Conservation (phyloP, 2,797 vertebrate species). For the Thamnophis elegans region DNA sequence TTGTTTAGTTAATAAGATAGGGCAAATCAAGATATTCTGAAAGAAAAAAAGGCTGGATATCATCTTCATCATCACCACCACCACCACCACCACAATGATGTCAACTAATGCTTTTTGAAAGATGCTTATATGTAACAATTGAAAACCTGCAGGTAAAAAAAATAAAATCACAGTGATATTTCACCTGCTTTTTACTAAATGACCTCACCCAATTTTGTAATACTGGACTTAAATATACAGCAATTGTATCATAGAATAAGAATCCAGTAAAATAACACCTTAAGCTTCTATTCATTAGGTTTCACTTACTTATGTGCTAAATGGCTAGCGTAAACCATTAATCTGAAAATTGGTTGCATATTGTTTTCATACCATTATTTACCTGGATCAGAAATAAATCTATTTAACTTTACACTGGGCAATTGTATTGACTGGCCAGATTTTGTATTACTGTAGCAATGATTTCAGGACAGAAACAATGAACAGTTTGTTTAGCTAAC, state of each 20-base stretch:
- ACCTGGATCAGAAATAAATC: slow-evolving; percentile 2
- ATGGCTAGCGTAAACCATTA: background rate
- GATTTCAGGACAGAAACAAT: slow-evolving; percentile 12
- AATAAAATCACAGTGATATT: background rate
- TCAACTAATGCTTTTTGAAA: background rate
- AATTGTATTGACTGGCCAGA: background rate
- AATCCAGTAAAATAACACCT: background rate
- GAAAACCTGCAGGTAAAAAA: background rate
- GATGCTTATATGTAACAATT: background rate
- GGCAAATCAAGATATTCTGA: background rate
- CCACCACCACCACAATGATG: background rate
- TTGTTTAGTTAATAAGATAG: background rate
- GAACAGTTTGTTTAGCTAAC: slow-evolving; percentile 3
- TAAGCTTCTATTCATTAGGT: background rate
- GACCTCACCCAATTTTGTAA: background rate
- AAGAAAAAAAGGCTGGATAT: background rate
- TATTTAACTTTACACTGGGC: background rate
- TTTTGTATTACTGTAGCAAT: background rate
- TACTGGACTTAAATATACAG: background rate
- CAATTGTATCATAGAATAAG: background rate
- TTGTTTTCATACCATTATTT: background rate
- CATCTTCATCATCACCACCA: background rate
- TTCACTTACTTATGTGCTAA: slow-evolving; percentile 2
- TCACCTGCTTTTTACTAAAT: background rate
- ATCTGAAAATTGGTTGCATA: background rate